Evolutionary conservation across 2,113 vertebrate species (phyloP).

Genomic region (Dicrurus megarhynchus): DNA sequence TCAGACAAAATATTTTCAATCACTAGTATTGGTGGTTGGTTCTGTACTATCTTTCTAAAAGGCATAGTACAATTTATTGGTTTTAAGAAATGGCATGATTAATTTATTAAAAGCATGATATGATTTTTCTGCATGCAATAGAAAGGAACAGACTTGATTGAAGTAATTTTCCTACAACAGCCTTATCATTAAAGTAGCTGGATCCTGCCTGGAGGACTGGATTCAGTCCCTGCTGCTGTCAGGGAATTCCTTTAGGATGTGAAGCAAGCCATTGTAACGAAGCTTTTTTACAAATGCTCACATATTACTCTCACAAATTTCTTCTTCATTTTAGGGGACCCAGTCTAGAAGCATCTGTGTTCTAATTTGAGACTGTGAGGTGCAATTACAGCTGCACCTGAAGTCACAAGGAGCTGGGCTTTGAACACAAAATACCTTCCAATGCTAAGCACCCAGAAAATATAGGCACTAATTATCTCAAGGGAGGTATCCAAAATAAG

Average conservation of each 20-base stretch:
- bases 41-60: neutral
- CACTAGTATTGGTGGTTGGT: neutral
- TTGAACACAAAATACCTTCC: neutral
- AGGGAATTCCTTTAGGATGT: neutral
- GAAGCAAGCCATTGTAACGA: neutral
- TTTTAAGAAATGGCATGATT: neutral
- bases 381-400: neutral
- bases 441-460: neutral
- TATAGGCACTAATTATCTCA: rapidly evolving
- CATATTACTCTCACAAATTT: neutral
- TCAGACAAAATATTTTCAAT: neutral
- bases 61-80: neutral
- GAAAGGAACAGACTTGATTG: neutral
- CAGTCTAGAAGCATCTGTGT: neutral
- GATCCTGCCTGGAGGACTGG: neutral
- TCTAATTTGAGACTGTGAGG: neutral
- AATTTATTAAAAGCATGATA: neutral
- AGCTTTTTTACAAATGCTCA: neutral
- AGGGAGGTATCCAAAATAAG: neutral
- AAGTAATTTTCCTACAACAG: neutral
- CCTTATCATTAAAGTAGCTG: neutral
- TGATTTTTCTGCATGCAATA: neutral
- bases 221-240: neutral
- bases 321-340: neutral
- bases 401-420: neutral